phyloP scores from a whole-genome alignment of 1,140 invertebrate genomes.

The Melipona quadrifasciata region DNA sequence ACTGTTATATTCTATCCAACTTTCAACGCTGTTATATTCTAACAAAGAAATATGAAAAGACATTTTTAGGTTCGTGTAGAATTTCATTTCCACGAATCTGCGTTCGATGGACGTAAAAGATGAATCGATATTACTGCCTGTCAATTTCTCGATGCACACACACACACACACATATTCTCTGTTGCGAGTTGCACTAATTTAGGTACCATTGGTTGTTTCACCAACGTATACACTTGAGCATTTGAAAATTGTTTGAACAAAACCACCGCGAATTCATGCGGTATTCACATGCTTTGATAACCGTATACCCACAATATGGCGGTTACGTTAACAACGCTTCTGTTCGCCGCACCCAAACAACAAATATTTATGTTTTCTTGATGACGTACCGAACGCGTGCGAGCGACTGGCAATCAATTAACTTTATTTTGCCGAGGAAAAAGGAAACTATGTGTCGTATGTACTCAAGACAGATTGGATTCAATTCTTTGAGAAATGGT shows the following conservation, averaged over 20 bases:
- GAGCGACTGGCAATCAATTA: slow-evolving; percentile 70
- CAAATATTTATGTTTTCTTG: slow-evolving; percentile 74
- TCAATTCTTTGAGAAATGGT: slow-evolving; percentile 5
- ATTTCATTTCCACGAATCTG: neutral
- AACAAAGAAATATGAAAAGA: too few species aligned
- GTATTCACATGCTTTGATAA: slow-evolving; percentile 68
- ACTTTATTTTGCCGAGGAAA: slow-evolving; percentile 54
- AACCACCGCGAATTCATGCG: slow-evolving; percentile 58
- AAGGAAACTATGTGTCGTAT: slow-evolving; percentile 16
- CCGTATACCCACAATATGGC: slow-evolving; percentile 61
- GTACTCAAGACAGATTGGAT: neutral
- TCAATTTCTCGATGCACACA: slow-evolving; percentile 32
- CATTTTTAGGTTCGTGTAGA: too few species aligned
- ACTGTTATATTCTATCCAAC: too few species aligned
- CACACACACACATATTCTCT: neutral
- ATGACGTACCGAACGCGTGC: slow-evolving; percentile 53
- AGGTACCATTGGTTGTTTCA: slow-evolving; percentile 17
- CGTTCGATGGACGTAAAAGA: neutral
- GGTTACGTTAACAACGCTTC: slow-evolving; percentile 62
- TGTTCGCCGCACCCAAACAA: slow-evolving; percentile 56
- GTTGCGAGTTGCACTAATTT: slow-evolving; percentile 63
- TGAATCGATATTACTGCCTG: slow-evolving; percentile 6
- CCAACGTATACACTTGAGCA: slow-evolving; percentile 54
- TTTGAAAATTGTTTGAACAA: slow-evolving; percentile 74
- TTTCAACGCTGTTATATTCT: too few species aligned